Percentiles rank a stretch among this genome's conserved stretches.
Conservation (phyloP, 2,113 vertebrate species). For the Pluvianellus socialis region DNA sequence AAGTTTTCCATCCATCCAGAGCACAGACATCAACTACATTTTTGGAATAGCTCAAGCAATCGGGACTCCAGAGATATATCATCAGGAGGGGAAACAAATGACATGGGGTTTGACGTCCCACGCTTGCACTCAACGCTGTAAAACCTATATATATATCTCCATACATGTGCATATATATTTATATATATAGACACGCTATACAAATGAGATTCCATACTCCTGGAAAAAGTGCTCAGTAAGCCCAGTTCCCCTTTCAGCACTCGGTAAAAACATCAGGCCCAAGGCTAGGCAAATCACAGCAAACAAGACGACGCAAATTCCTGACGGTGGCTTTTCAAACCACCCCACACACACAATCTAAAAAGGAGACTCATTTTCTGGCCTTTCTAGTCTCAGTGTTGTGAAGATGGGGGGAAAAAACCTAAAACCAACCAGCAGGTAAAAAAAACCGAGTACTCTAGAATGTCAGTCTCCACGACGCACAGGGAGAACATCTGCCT, state of each 20-base stretch:
- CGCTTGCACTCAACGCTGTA: accelerated
- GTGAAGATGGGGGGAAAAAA: neutral
- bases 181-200: accelerated
- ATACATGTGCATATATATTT: accelerated
- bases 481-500: neutral
- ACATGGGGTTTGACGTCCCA: neutral
- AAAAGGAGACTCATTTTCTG: neutral
- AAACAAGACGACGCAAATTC: neutral
- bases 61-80: neutral
- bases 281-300: neutral
- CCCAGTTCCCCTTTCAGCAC: neutral
- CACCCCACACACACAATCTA: no score
- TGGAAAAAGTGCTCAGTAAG: neutral
- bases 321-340: neutral
- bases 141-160: neutral
- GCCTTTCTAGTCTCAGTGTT: neutral
- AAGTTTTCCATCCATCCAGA: constrained; percentile 4
- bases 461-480: neutral
- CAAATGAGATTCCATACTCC: neutral
- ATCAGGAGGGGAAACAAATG: neutral
- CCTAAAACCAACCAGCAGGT: no score
- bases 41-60: constrained; percentile 2
- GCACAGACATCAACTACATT: neutral
- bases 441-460: neutral
- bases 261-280: neutral